Evolutionary conservation across 2,888 invertebrate species (phyloP), one percentile per base, ranked within the genome.

Genomic region (Ichneumoninae sp.): DNA sequence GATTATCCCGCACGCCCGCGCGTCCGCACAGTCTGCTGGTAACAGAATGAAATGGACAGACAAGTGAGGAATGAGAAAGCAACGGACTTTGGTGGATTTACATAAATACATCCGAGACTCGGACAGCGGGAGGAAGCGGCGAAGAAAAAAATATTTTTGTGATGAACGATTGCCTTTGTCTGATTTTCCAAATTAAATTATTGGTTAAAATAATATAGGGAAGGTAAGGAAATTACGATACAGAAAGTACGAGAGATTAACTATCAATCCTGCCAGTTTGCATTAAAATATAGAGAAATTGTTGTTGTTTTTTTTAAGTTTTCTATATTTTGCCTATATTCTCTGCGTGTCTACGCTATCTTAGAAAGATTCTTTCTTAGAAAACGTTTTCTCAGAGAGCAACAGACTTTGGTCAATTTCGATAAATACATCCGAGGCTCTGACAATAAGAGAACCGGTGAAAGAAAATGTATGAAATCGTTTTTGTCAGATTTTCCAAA

Each of bases 21-120:
- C 74, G 40, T 33, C 36, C 66, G 8, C 26, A 76, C 22, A 36
- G 33, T 19, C 40, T 36, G 40, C 26, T 30, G 30, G 63, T 74
- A 78, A 52, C 57, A 40, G 50, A 70, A 63, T 26, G 69, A 76
- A 73, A 85, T 57, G 73, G 79, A 69, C 75, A 54, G 78, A 85
- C 60, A 85, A 81, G 30, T 52, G 44, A 65, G 50, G 66, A 65
- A 66, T 57, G 75, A 74, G 74, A 83, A 84, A 85, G 81, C 81
- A 86, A 85, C 65, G 66, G 69, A 83, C 70, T 73, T 60, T 65
- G 60, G n/a, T 70, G 47, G 74, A 88, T 88, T 87, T 87, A 85
- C 88, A 88, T 88, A 86, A 88, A 88, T 88, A 89, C 87, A 86
- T 83, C 86, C 78, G 83, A 85, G 85, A 52, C 30, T 63, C 22